Evolutionary conservation across 2,113 vertebrate species (phyloP).

Genomic region (Hippoglossus stenolepis): DNA sequence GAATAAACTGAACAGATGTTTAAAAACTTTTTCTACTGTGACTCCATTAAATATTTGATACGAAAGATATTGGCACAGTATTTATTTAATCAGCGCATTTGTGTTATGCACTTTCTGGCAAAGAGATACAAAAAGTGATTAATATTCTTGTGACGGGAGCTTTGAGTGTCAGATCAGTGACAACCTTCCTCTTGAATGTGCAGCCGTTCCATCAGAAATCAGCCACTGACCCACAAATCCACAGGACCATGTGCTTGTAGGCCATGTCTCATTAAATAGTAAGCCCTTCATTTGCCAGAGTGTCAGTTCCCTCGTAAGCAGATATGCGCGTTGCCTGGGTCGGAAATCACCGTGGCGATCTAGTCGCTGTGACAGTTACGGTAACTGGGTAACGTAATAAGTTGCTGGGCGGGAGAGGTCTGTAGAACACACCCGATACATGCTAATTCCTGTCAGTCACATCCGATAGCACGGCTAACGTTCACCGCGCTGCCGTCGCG

Average conservation of each 20-base stretch:
- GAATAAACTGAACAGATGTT: not conserved
- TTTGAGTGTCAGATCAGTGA: not conserved
- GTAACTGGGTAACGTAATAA: conserved; percentile 81
- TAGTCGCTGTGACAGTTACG: conserved; percentile 70
- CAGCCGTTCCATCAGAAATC: conserved; percentile 54
- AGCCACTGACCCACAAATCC: conserved; percentile 61
- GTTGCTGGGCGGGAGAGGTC: conserved; percentile 68
- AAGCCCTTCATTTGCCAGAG: conserved; percentile 76
- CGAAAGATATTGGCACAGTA: not conserved
- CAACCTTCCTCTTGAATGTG: not conserved
- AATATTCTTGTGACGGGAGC: not conserved
- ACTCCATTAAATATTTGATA: not conserved
- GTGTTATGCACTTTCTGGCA: too few species aligned
- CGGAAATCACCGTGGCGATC: conserved; percentile 74
- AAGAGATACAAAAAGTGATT: not conserved
- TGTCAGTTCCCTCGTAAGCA: conserved; percentile 77
- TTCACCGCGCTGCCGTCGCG: conserved; percentile 48
- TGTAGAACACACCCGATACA: conserved; percentile 83
- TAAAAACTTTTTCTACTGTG: not conserved
- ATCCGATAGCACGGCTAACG: conserved; percentile 74
- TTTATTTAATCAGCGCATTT: not conserved
- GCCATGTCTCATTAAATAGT: conserved; percentile 80
- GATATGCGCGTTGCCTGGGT: conserved; percentile 67
- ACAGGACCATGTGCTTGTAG: conserved; percentile 39
- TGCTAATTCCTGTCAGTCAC: conserved; percentile 79